Conservation (phyloP, 2,888 invertebrate species). For the Cremastinae sp. region DNA sequence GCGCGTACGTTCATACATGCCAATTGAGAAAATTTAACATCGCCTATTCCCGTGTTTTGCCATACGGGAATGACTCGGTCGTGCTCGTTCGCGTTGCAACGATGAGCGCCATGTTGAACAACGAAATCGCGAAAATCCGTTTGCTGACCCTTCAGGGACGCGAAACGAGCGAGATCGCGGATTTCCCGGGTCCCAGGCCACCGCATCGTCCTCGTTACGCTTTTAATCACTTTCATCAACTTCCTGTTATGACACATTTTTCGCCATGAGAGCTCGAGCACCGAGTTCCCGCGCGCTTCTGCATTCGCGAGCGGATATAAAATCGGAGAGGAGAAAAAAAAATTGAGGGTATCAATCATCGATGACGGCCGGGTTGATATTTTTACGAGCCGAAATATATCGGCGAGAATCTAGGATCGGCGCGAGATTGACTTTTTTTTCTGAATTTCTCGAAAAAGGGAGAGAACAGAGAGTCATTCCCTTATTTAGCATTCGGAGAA, state of each 20-base stretch:
- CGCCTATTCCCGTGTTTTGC: slow-evolving; percentile 45
- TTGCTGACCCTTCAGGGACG: slow-evolving; percentile 54
- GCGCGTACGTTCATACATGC: slow-evolving; percentile 76
- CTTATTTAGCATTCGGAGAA: slow-evolving; percentile 39
- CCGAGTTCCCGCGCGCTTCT: slow-evolving; percentile 10
- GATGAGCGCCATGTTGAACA: not conserved
- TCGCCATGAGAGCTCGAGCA: slow-evolving; percentile 1
- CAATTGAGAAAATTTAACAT: slow-evolving; percentile 77
- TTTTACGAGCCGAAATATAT: not conserved
- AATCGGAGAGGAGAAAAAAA: no score
- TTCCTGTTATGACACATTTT: slow-evolving; percentile 72
- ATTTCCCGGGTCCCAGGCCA: slow-evolving; percentile 49
- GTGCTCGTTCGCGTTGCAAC: slow-evolving; percentile 18
- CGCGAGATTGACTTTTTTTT: slow-evolving; percentile 9
- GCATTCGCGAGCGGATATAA: not conserved
- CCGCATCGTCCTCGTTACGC: slow-evolving; percentile 73
- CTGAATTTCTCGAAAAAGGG: slow-evolving; percentile 17
- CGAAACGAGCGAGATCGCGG: slow-evolving; percentile 57
- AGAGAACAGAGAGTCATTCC: slow-evolving; percentile 24
- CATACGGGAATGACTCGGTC: slow-evolving; percentile 25
- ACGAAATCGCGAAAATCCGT: slow-evolving; percentile 31
- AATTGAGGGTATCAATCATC: slow-evolving; percentile 3
- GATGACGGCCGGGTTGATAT: slow-evolving; percentile 8
- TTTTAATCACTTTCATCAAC: slow-evolving; percentile 79
- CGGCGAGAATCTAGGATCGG: not conserved